phyloP scores from a whole-genome alignment of 2,113 vertebrate genomes.

The Thomomys bottae region DNA sequence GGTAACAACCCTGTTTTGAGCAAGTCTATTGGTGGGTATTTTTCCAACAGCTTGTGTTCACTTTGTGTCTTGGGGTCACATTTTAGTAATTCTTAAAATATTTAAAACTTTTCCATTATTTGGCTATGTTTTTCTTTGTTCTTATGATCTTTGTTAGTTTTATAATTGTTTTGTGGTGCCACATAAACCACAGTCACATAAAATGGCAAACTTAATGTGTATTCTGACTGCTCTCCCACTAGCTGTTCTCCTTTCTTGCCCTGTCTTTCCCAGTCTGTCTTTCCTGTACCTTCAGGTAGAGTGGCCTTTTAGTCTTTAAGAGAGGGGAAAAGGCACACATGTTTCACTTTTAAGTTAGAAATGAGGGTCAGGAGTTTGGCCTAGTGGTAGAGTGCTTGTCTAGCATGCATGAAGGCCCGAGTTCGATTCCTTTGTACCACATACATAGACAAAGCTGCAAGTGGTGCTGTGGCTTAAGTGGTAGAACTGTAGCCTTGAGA shows the following conservation, averaged over 20 bases:
- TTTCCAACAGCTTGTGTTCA: background rate
- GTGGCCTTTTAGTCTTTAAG: background rate
- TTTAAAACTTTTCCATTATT: background rate
- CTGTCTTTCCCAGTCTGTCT: background rate
- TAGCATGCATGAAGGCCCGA: too few species aligned
- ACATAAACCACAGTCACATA: background rate
- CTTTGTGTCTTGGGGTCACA: background rate
- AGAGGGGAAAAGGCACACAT: background rate
- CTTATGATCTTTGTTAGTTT: background rate
- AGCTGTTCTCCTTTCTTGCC: background rate
- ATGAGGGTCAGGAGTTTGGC: too few species aligned
- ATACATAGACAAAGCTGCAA: too few species aligned
- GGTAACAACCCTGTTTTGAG: background rate
- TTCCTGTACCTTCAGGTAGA: background rate
- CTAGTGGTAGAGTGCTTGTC: too few species aligned
- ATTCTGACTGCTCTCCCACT: background rate
- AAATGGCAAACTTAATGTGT: background rate
- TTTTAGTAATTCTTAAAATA: slow-evolving; percentile 15
- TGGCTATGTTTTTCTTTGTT: background rate
- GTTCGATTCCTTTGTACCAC: too few species aligned
- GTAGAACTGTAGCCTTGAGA: too few species aligned
- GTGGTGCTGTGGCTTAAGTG: too few species aligned
- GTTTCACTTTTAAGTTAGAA: background rate
- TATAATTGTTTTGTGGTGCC: background rate
- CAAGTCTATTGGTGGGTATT: background rate